Evolutionary conservation across 2,113 vertebrate genomes (phyloP).

Genomic region (Heterotis niloticus): DNA sequence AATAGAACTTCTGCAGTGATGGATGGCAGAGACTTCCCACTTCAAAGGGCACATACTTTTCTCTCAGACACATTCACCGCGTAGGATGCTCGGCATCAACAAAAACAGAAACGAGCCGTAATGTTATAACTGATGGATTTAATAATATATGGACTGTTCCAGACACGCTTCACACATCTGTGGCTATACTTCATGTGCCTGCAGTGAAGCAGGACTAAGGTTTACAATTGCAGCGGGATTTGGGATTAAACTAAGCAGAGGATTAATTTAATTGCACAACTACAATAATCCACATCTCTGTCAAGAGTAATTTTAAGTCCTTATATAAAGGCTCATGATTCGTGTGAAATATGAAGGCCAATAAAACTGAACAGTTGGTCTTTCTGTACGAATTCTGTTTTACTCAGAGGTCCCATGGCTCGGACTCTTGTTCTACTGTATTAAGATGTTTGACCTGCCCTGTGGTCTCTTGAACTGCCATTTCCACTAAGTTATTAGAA

Average conservation of each 20-base stretch:
- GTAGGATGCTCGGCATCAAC: no score
- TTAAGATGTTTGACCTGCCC: background rate
- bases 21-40: no score
- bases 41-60: no score
- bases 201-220: no score
- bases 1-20: no score
- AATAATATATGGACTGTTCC: no score
- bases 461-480: background rate
- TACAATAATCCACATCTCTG: background rate
- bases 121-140: no score
- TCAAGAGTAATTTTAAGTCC: background rate
- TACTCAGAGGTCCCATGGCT: conserved; percentile 25
- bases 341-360: conserved; percentile 1
- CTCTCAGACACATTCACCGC: no score
- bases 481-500: background rate
- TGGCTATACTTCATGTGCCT: no score
- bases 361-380: conserved; percentile 27
- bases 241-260: background rate
- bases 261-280: conserved; percentile 7
- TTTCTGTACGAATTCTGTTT: conserved; percentile 26
- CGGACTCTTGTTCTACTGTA: background rate
- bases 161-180: no score
- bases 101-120: no score
- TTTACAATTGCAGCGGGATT: background rate
- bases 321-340: background rate